Evolutionary conservation across 2,797 vertebrate species (phyloP).

Genomic region (Heterohyrax brucei): DNA sequence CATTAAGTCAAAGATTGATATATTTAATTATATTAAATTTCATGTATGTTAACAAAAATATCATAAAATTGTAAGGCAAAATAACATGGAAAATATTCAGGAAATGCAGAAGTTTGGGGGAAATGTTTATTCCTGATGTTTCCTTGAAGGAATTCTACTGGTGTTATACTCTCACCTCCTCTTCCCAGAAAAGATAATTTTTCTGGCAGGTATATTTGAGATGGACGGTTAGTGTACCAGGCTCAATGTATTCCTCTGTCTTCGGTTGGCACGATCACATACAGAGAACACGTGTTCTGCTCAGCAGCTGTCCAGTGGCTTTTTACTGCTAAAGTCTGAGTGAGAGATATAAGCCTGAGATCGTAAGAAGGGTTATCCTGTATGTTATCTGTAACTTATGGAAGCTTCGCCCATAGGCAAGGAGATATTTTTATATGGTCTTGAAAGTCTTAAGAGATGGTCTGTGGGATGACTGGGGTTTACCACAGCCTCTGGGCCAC

Average conservation of each 20-base stretch:
- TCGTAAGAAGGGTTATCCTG: slow-evolving; percentile 14
- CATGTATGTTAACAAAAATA: slow-evolving; percentile 23
- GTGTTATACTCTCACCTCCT: background rate
- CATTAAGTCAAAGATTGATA: background rate
- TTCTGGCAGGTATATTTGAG: slow-evolving; percentile 7
- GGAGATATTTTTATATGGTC: slow-evolving; percentile 11
- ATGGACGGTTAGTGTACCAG: background rate
- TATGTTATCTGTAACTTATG: background rate
- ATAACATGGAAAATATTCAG: background rate
- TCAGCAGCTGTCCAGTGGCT: background rate
- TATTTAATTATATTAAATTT: background rate
- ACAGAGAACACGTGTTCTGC: slow-evolving; percentile 26
- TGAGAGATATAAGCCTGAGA: background rate
- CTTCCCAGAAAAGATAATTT: background rate
- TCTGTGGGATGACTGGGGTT: background rate
- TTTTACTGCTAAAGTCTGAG: slow-evolving; percentile 46
- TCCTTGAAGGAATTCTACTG: background rate
- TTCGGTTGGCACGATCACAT: background rate
- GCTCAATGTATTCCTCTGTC: background rate
- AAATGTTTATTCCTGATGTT: background rate
- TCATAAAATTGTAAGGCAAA: background rate
- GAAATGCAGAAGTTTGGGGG: background rate
- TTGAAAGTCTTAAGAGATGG: slow-evolving; percentile 2
- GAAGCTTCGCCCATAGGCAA: background rate
- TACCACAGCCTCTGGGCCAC: background rate